Percentiles rank a stretch among this genome's conserved stretches.
phyloP scores from a whole-genome alignment of 2,888 invertebrate genomes.

The Xestia sexstrigata region DNA sequence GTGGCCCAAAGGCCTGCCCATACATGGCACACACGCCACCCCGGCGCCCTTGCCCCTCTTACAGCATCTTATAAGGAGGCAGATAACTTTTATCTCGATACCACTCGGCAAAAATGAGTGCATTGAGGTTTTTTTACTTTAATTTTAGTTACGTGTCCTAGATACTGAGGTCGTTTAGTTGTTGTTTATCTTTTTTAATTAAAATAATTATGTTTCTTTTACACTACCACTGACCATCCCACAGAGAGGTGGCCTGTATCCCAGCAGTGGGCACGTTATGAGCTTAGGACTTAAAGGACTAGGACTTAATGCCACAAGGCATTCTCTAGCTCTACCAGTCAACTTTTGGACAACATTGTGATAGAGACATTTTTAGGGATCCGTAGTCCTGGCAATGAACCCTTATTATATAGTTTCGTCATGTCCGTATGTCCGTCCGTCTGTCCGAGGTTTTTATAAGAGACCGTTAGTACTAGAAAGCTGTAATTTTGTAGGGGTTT shows the following conservation, averaged over 20 bases:
- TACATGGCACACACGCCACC: slow-evolving; percentile 56
- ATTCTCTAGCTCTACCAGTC: neutral
- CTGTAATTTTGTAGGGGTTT: too few species aligned
- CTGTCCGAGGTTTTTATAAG: too few species aligned
- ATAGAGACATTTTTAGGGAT: neutral
- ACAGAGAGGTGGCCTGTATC: neutral
- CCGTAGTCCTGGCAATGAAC: too few species aligned
- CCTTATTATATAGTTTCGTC: too few species aligned
- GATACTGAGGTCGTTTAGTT: slow-evolving; percentile 55
- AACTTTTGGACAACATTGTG: neutral
- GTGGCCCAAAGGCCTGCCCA: slow-evolving; percentile 59
- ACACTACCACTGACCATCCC: neutral
- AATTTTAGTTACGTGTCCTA: slow-evolving; percentile 60
- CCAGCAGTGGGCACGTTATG: neutral
- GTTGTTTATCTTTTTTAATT: slow-evolving; percentile 3
- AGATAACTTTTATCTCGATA: slow-evolving; percentile 54
- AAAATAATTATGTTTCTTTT: neutral
- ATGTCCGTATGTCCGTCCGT: too few species aligned
- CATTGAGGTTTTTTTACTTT: slow-evolving; percentile 41
- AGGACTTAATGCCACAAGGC: too few species aligned
- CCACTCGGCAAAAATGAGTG: slow-evolving; percentile 43
- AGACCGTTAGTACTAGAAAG: too few species aligned
- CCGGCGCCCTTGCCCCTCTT: slow-evolving; percentile 71
- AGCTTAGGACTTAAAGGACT: too few species aligned
- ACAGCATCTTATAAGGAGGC: slow-evolving; percentile 65